phyloP scores from a whole-genome alignment of 2,797 vertebrate species.

The Acanthurus tractus region DNA sequence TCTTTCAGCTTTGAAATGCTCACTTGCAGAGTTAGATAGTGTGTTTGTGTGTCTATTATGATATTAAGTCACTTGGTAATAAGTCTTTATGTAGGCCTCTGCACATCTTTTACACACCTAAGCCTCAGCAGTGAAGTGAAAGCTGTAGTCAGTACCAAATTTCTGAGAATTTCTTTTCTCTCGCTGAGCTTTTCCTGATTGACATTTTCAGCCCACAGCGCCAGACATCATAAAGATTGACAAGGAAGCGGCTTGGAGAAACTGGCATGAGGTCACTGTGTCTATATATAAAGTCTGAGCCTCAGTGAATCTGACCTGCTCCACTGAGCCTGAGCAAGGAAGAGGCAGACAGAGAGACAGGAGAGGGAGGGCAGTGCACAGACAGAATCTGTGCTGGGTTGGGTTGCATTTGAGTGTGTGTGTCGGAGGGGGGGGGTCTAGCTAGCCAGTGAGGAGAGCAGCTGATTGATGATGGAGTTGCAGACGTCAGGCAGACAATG shows the following conservation, averaged over 20 bases:
- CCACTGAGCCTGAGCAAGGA: slow-evolving; percentile 35
- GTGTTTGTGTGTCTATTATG: background rate
- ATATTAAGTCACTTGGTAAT: background rate
- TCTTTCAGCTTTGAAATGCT: background rate
- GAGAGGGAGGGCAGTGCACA: slow-evolving; percentile 17
- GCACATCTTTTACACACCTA: background rate
- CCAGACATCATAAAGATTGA: slow-evolving; percentile 35
- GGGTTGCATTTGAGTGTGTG: slow-evolving; percentile 16
- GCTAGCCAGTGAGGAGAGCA: slow-evolving; percentile 73
- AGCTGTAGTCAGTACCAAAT: background rate
- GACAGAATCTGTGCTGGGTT: slow-evolving; percentile 22
- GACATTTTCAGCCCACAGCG: slow-evolving; percentile 19
- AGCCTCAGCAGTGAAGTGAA: slow-evolving; percentile 1
- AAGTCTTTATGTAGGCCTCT: background rate
- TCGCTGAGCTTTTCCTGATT: slow-evolving; percentile 19
- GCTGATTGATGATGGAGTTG: slow-evolving; percentile 73
- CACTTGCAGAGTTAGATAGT: background rate
- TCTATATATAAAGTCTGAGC: slow-evolving; percentile 61
- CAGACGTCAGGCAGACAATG: slow-evolving; percentile 84
- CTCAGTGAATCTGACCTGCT: slow-evolving; percentile 55
- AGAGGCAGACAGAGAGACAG: slow-evolving; percentile 24
- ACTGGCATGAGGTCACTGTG: slow-evolving; percentile 36
- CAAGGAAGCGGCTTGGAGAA: slow-evolving; percentile 14
- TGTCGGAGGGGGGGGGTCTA: background rate
- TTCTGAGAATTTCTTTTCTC: slow-evolving; percentile 8